A percentile compares a stretch with the other conserved stretches of the same genome.
phyloP scores from a whole-genome alignment of 2,888 invertebrate genomes.

The Spodoptera littoralis region DNA sequence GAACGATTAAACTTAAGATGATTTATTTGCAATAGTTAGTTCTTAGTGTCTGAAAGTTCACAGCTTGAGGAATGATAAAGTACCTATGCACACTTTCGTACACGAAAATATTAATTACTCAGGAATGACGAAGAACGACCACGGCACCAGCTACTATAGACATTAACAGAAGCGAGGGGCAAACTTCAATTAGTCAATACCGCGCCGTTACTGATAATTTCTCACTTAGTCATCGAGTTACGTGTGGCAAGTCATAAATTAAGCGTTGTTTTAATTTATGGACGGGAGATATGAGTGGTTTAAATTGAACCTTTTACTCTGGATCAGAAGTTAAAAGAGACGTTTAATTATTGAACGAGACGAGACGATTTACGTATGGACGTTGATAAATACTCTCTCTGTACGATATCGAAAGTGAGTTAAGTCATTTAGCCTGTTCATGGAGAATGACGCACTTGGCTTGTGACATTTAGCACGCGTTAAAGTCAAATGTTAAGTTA shows the following conservation, averaged over 20 bases:
- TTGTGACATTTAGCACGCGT: conserved; percentile 17
- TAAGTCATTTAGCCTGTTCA: conserved; percentile 4
- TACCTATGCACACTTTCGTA: too few species aligned
- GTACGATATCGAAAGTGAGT: conserved; percentile 1
- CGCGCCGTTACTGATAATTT: conserved; percentile 60
- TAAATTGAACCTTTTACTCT: conserved; percentile 43
- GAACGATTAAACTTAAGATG: too few species aligned
- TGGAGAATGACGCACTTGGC: conserved; percentile 16
- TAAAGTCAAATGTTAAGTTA: conserved; percentile 2
- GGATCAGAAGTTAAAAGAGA: conserved; percentile 19
- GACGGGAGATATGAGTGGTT: conserved; percentile 43
- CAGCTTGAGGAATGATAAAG: too few species aligned
- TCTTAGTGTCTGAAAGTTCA: too few species aligned
- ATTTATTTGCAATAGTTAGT: too few species aligned
- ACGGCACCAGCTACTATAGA: conserved; percentile 23
- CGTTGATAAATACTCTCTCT: conserved; percentile 31
- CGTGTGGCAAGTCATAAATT: conserved; percentile 59
- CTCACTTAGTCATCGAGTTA: conserved; percentile 62
- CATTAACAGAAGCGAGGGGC: conserved; percentile 42
- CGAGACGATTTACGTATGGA: conserved; percentile 21
- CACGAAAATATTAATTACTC: too few species aligned
- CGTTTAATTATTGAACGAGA: conserved; percentile 32
- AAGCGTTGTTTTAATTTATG: conserved; percentile 49
- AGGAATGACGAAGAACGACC: too few species aligned
- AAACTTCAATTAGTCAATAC: conserved; percentile 60